Conservation (phyloP, 2,888 invertebrate species). For the Parthenolecanium corni region DNA sequence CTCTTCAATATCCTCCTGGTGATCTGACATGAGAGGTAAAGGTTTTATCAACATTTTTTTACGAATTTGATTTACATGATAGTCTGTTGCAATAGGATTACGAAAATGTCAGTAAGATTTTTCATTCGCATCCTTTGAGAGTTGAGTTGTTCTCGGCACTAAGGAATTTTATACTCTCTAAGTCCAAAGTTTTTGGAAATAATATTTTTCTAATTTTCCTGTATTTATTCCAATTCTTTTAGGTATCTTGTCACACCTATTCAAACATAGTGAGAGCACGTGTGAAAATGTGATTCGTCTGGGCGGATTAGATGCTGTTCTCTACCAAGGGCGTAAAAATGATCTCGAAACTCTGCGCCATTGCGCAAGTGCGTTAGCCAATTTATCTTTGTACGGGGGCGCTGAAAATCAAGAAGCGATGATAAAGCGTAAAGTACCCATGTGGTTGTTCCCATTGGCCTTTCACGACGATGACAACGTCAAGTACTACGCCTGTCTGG, state of each 20-base stretch:
- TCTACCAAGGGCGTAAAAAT: slow-evolving; percentile 85
- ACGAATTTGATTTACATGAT: not conserved
- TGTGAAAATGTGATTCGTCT: slow-evolving; percentile 85
- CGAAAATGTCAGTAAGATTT: too few relatives aligned
- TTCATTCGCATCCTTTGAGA: too few relatives aligned
- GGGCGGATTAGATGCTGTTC: slow-evolving; percentile 86
- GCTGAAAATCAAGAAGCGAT: slow-evolving; percentile 94
- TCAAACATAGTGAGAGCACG: slow-evolving; percentile 92
- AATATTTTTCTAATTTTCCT: too few relatives aligned
- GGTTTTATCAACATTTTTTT: too few relatives aligned
- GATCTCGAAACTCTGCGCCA: slow-evolving; percentile 87
- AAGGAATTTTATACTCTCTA: too few relatives aligned
- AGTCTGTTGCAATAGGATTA: too few relatives aligned
- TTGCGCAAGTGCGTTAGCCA: slow-evolving; percentile 93
- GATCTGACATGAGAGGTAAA: too few relatives aligned
- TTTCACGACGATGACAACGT: slow-evolving; percentile 94
- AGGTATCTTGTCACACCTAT: slow-evolving; percentile 78
- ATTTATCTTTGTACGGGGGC: slow-evolving; percentile 90
- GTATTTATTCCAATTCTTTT: too few relatives aligned
- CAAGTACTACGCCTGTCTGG: slow-evolving; percentile 96
- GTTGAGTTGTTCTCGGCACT: too few relatives aligned
- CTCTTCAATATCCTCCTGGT: too few relatives aligned
- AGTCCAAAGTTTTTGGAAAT: too few relatives aligned
- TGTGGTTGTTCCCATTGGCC: slow-evolving; percentile 96
- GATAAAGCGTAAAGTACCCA: slow-evolving; percentile 77